These are phyloP conservation scores for Hypomesus transpacificus DNA, from an alignment of 2,113 vertebrate species.

Conservation along the genomic window DNA sequence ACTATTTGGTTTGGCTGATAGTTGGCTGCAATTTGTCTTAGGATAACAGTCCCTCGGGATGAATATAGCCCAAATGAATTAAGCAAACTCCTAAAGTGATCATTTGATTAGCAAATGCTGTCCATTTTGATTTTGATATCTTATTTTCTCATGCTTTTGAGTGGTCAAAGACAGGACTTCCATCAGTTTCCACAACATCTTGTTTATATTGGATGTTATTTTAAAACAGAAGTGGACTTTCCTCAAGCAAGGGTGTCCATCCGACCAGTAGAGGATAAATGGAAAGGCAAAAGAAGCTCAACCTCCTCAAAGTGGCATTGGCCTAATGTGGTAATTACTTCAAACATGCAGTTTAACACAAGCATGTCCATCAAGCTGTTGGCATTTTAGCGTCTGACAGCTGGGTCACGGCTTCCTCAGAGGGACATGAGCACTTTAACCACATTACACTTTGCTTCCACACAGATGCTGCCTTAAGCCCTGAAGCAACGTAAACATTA, in stretches of 20 bases:
- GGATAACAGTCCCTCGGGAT: not conserved
- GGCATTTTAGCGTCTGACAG: constrained; percentile 69
- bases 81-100: not conserved
- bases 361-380: constrained; percentile 69
- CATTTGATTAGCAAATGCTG: not conserved
- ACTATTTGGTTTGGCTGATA: not conserved
- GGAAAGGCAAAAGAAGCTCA: constrained; percentile 51
- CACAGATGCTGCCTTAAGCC: constrained; percentile 34
- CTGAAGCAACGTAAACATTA: constrained; percentile 1
- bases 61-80: not conserved
- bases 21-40: not conserved
- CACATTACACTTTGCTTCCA: constrained; percentile 48
- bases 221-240: not conserved
- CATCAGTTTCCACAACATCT: not conserved
- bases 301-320: constrained; percentile 36
- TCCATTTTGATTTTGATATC: not conserved
- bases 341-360: constrained; percentile 69
- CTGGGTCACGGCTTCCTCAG: constrained; percentile 56
- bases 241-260: constrained; percentile 6
- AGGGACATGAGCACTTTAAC: constrained; percentile 59
- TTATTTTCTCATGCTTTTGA: not conserved
- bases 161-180: not conserved
- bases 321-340: constrained; percentile 69
- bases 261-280: constrained; percentile 39
- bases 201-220: not conserved